These are phyloP conservation scores for Papilio helenus DNA, from an alignment of 1,140 invertebrate genomes.

Conservation along the genomic window DNA sequence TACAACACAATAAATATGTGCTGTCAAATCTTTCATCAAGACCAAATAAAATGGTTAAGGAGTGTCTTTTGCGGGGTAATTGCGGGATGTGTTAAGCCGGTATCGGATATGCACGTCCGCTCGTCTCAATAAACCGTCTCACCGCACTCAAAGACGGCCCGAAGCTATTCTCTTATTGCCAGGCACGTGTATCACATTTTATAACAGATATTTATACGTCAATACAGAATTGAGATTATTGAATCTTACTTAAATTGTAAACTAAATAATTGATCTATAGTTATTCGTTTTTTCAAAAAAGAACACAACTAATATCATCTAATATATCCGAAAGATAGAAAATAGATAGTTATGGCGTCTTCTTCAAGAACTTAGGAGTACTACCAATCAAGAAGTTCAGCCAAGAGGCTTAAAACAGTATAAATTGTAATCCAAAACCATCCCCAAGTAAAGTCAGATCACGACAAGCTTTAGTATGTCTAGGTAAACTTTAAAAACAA, in stretches of 20 bases:
- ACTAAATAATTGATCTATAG: too few relatives aligned
- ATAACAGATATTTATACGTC: neutral
- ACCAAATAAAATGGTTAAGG: neutral
- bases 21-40: neutral
- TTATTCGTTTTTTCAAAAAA: too few relatives aligned
- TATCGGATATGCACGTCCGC: conserved; percentile 24
- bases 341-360: too few relatives aligned
- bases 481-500: neutral
- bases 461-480: neutral
- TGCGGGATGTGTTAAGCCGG: conserved; percentile 9
- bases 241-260: neutral
- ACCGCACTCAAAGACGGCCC: neutral
- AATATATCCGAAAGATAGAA: too few relatives aligned
- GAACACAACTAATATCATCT: too few relatives aligned
- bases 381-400: too few relatives aligned
- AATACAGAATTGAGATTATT: neutral
- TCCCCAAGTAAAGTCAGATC: neutral
- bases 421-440: neutral
- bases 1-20: neutral
- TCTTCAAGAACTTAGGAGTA: too few relatives aligned
- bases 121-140: neutral
- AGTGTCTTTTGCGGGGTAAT: conserved; percentile 1
- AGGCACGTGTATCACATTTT: neutral
- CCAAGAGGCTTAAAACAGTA: neutral
- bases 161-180: conserved; percentile 9